Evolutionary conservation across 2,888 invertebrate species (phyloP), one percentile per base, ranked within the genome.

Genomic region (Lampropteryx suffumata): DNA sequence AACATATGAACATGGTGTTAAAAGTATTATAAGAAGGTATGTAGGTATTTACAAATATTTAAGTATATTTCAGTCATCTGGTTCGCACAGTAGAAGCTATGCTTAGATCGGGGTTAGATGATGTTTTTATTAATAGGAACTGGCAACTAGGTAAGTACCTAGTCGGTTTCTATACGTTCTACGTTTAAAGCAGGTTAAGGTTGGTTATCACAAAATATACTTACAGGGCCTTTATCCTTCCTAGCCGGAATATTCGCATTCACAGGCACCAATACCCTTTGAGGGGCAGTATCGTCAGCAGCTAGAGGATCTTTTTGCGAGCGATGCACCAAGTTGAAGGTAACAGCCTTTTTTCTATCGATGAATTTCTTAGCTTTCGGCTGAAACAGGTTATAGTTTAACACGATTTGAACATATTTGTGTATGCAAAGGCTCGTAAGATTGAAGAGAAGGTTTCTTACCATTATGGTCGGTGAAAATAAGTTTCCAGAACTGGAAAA

Each of bases 291-390:
- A 76, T 97, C 97, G 82, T 98, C 98, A 0, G 95, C 95, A 0
- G 94, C 92, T 41, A 99, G 81, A 0, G 99, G 98, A 92, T 99
- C 99, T 70, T 94, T 94, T 82, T 98, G 98, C 71, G 98, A 98
- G 74, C 99, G 93, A 75, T 98, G 97, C 1, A 98, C 97, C 59
- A 99, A 84, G 73, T 96, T 95, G 77, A 98, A 99, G 0, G 97
- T 97, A 13, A 97, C 95, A 0, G 98, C 94, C 73, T 95, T 95
- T 77, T 98, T 98, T 66, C 96, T 96, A 76, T 98, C 96, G 67
- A 99, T 97, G 73, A 98, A 98, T 73, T 93, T 95, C 72, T 93
- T 93, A 52, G 94, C 93, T 71, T 93, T 94, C 32, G 93, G 92
- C 93, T 93, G 76, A 85, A 84, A 42, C 12, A 68, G 64, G 67